Percentiles rank a stretch among this genome's conserved stretches.
phyloP scores from a whole-genome alignment of 2,888 invertebrate genomes.

The Polymixis flavicincta region DNA sequence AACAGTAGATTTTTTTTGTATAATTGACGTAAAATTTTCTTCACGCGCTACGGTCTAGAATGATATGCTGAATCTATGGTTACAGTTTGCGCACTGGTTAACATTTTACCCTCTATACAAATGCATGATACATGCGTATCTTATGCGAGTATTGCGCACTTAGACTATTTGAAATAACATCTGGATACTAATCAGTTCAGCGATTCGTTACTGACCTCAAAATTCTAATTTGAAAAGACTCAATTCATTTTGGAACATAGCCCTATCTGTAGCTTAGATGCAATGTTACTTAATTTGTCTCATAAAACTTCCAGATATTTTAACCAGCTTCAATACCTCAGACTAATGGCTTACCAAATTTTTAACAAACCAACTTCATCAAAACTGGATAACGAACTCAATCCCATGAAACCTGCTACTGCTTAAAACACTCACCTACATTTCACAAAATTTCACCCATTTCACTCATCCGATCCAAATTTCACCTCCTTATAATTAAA shows the following conservation, averaged over 20 bases:
- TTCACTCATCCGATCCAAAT: constrained; percentile 1
- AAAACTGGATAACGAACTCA: background rate
- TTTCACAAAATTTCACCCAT: background rate
- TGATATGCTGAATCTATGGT: too few species aligned
- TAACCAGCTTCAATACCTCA: background rate
- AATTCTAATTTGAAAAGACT: background rate
- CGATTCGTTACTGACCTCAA: background rate
- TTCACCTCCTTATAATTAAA: constrained; percentile 43
- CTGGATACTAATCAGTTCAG: background rate
- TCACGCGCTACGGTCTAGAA: too few species aligned
- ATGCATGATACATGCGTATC: too few species aligned
- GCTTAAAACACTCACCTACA: background rate
- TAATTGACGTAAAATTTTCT: too few species aligned
- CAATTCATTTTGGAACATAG: background rate
- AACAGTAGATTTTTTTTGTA: too few species aligned
- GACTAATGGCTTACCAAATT: background rate
- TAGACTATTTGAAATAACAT: background rate
- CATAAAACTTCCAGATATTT: background rate
- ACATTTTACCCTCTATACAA: too few species aligned
- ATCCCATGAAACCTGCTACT: constrained; percentile 2
- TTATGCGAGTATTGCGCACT: background rate
- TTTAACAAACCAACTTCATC: constrained; percentile 22
- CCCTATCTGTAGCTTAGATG: too few species aligned
- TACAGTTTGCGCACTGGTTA: too few species aligned
- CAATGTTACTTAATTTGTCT: background rate